Evolutionary conservation across 2,888 invertebrate species (phyloP).

Genomic region (Aphelenchoides bicaudatus): DNA sequence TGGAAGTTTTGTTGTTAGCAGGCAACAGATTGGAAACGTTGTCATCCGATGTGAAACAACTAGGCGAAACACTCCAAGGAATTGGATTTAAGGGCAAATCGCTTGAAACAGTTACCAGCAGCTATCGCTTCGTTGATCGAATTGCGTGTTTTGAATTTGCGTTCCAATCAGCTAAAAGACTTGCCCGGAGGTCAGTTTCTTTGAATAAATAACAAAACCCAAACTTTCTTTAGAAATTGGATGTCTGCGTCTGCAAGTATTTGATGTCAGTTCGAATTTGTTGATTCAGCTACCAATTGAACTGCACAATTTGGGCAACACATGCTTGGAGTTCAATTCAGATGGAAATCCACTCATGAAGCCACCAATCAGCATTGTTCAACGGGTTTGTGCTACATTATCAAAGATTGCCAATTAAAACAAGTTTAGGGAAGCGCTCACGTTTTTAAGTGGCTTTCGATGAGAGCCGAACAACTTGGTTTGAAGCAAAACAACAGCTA

Average conservation of each 20-base stretch:
- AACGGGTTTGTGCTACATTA: background rate
- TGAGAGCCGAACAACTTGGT: background rate
- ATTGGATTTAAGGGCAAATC: constrained; percentile 16
- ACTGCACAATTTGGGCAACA: constrained; percentile 1
- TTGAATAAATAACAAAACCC: background rate
- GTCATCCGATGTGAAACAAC: constrained; percentile 9
- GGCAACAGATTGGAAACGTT: constrained; percentile 14
- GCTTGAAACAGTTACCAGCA: constrained; percentile 14
- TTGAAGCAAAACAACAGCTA: background rate
- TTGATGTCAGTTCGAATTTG: constrained; percentile 8
- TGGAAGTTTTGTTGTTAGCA: constrained; percentile 15
- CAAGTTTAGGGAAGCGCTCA: constrained; percentile 15
- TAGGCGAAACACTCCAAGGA: constrained; percentile 26
- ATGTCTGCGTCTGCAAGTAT: constrained; percentile 1
- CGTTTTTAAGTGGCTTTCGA: constrained; percentile 16
- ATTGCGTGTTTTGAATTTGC: constrained; percentile 18
- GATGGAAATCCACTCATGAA: constrained; percentile 16
- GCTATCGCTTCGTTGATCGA: constrained; percentile 7
- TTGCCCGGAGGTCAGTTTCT: constrained; percentile 8
- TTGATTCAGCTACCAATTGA: constrained; percentile 16
- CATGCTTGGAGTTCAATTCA: constrained; percentile 2
- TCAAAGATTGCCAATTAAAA: background rate
- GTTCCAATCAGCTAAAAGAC: constrained; percentile 16
- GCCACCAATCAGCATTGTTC: constrained; percentile 8
- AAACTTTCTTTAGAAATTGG: constrained; percentile 10